A percentile compares a stretch with the other conserved stretches of the same genome.
phyloP scores from a whole-genome alignment of 2,888 invertebrate genomes.

The Metalampra italica region DNA sequence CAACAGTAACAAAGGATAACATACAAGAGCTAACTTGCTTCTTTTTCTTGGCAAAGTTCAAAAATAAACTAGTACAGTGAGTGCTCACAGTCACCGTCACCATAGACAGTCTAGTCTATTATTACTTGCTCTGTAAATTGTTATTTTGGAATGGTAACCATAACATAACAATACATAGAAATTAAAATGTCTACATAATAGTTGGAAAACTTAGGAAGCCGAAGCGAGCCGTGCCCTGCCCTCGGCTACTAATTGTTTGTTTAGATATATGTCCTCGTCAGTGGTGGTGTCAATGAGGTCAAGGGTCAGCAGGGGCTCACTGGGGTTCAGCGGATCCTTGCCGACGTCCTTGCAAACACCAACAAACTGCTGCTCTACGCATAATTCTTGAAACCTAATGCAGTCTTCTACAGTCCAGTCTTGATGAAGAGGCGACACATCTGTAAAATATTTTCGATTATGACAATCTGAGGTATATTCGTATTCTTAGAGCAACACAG shows the following conservation, averaged over 20 bases:
- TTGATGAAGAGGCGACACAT: slow-evolving; percentile 73
- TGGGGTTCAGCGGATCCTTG: slow-evolving; percentile 79
- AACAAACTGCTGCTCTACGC: slow-evolving; percentile 83
- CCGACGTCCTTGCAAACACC: slow-evolving; percentile 81
- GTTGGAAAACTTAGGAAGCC: slow-evolving; percentile 19
- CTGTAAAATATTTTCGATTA: slow-evolving; percentile 33
- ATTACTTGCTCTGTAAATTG: not conserved
- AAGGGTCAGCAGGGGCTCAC: slow-evolving; percentile 81
- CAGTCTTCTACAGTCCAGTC: slow-evolving; percentile 88
- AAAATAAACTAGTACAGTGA: not conserved
- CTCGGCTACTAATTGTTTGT: slow-evolving; percentile 80
- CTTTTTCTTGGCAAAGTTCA: no score
- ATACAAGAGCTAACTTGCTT: not conserved
- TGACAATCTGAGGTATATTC: not conserved
- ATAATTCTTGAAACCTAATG: slow-evolving; percentile 83
- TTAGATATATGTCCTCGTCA: slow-evolving; percentile 82
- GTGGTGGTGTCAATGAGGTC: slow-evolving; percentile 85
- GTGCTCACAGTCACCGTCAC: not conserved
- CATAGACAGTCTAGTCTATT: no score
- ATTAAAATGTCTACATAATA: not conserved
- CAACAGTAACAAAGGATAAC: slow-evolving; percentile 2
- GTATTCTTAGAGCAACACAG: no score
- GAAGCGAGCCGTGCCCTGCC: slow-evolving; percentile 74
- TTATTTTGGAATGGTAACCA: not conserved
- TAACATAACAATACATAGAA: not conserved